phyloP scores from a whole-genome alignment of 2,797 vertebrate genomes.

The Lutjanus campechanus region DNA sequence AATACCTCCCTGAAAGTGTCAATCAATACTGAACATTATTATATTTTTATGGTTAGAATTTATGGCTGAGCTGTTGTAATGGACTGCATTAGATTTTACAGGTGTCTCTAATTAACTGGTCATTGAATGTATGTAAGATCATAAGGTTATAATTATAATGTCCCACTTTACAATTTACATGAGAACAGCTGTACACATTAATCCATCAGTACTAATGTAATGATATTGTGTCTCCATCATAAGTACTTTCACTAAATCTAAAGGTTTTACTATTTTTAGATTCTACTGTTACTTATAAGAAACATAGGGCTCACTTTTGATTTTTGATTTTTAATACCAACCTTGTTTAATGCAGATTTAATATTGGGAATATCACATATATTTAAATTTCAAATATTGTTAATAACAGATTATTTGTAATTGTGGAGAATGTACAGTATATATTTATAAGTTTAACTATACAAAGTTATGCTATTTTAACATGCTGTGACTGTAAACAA shows the following conservation, averaged over 20 bases:
- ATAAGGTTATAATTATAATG: background rate
- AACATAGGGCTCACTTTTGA: no score
- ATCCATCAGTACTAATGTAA: background rate
- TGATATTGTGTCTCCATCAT: background rate
- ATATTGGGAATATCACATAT: background rate
- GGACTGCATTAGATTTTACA: background rate
- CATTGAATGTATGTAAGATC: background rate
- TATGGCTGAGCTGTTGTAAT: background rate
- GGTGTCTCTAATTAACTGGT: background rate
- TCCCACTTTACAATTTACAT: background rate
- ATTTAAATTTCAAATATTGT: no score
- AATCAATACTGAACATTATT: background rate
- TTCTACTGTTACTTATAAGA: no score
- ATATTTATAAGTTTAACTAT: background rate
- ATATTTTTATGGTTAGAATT: no score
- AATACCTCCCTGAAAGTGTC: background rate
- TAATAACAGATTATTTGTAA: background rate
- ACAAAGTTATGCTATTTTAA: background rate
- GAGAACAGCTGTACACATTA: background rate
- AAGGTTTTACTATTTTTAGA: no score
- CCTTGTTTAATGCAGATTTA: background rate
- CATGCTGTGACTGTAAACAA: slow-evolving; percentile 8
- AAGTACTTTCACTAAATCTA: background rate
- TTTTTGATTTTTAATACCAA: background rate
- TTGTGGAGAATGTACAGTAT: background rate